These are phyloP conservation scores for Origma solitaria DNA, from an alignment of 2,113 vertebrate species.

Conservation along the genomic window DNA sequence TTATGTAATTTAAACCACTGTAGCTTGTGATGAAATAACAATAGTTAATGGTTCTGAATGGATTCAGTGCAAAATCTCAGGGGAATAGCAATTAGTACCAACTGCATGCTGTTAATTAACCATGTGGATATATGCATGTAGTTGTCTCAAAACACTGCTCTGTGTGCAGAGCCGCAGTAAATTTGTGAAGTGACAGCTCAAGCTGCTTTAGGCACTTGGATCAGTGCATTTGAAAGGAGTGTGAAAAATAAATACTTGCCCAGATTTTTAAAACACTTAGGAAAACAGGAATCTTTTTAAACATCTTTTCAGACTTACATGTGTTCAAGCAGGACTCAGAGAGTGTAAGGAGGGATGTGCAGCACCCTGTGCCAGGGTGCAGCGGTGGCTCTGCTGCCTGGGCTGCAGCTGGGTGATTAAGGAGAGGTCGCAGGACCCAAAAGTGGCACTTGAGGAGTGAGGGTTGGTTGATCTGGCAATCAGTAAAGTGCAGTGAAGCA, in stretches of 20 bases:
- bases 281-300: not conserved
- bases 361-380: not conserved
- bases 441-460: not conserved
- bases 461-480: not conserved
- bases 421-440: not conserved
- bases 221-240: not conserved
- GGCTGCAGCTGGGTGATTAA: not conserved
- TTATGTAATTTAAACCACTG: not conserved
- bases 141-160: not conserved
- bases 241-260: not conserved
- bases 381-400: not conserved
- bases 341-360: not conserved
- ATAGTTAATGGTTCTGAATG: not conserved
- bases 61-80: not conserved
- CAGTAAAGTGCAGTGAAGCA: not conserved
- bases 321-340: not conserved
- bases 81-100: not conserved
- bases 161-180: not conserved
- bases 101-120: not conserved
- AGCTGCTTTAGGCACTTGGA: not conserved
- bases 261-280: not conserved
- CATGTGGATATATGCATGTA: not conserved
- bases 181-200: not conserved
- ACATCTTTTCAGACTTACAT: rapidly evolving
- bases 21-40: not conserved